Evolutionary conservation across 2,888 invertebrate species (phyloP).

Genomic region (Mimas tiliae): DNA sequence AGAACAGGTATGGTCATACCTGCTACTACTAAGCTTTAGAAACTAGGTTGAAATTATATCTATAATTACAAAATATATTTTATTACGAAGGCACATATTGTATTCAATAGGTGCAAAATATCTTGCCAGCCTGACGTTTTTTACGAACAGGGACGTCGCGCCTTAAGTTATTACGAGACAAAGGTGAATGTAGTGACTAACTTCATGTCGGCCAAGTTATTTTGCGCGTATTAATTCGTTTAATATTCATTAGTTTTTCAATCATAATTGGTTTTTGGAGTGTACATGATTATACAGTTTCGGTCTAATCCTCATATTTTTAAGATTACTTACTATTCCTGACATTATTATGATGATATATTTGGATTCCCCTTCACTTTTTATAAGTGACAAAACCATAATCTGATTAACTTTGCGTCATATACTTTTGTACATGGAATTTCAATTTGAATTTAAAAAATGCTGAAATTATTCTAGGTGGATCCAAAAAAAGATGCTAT

Average conservation of each 20-base stretch:
- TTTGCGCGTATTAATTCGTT: too few relatives aligned
- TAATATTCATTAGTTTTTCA: too few relatives aligned
- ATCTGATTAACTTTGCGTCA: conserved; percentile 30
- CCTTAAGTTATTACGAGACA: too few relatives aligned
- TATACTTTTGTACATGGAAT: neutral
- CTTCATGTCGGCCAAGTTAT: too few relatives aligned
- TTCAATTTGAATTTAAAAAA: neutral
- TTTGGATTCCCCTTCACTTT: conserved; percentile 84
- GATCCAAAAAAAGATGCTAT: conserved; percentile 95
- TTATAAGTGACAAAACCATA: conserved; percentile 73
- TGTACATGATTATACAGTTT: too few relatives aligned
- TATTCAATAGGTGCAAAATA: neutral
- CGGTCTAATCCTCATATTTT: too few relatives aligned
- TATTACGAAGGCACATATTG: neutral
- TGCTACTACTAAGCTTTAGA: neutral
- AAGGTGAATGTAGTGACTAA: too few relatives aligned
- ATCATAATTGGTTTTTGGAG: too few relatives aligned
- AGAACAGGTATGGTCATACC: conserved; percentile 93
- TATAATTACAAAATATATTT: neutral
- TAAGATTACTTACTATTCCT: too few relatives aligned
- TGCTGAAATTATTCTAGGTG: conserved; percentile 72
- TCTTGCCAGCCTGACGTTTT: neutral
- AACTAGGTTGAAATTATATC: neutral
- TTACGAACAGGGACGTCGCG: too few relatives aligned
- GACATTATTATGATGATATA: conserved; percentile 64